A percentile compares a stretch with the other conserved stretches of the same genome.
phyloP scores from a whole-genome alignment of 2,797 vertebrate species.

The Micromesistius poutassou region DNA sequence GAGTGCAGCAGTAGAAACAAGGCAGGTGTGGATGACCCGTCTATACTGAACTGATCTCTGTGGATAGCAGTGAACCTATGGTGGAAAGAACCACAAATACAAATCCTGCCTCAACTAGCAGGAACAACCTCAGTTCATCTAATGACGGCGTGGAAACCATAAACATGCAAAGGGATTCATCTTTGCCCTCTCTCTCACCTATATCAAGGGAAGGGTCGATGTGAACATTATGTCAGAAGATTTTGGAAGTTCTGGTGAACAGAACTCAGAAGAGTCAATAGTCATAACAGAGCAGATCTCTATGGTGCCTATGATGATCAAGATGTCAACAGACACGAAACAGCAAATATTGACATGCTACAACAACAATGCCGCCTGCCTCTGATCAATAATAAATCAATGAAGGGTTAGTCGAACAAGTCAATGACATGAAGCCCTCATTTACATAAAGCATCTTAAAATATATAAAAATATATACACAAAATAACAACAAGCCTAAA shows the following conservation, averaged over 20 bases:
- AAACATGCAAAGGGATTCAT: not conserved
- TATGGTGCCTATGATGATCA: conserved; percentile 19
- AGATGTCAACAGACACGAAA: not conserved
- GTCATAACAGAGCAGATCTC: conserved; percentile 18
- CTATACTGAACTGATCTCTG: conserved; percentile 10
- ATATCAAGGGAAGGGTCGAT: conserved; percentile 18
- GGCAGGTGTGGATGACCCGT: conserved; percentile 3
- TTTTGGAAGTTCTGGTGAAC: not conserved
- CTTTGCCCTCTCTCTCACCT: not conserved
- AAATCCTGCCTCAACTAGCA: not conserved
- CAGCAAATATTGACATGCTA: not conserved
- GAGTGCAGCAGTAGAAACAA: conserved; percentile 8
- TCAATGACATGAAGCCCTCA: not conserved
- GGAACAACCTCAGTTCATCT: not conserved
- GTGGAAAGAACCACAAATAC: not conserved
- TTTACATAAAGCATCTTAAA: not conserved
- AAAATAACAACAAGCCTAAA: not conserved
- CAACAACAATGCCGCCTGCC: too few relatives aligned
- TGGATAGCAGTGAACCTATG: conserved; percentile 40
- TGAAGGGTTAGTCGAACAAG: not conserved
- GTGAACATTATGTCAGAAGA: conserved; percentile 11
- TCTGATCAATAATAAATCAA: too few relatives aligned
- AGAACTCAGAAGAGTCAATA: conserved; percentile 26
- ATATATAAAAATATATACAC: not conserved
- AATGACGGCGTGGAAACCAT: not conserved